Conservation (phyloP, 2,797 vertebrate species). For the Hoplostethus mediterraneus region DNA sequence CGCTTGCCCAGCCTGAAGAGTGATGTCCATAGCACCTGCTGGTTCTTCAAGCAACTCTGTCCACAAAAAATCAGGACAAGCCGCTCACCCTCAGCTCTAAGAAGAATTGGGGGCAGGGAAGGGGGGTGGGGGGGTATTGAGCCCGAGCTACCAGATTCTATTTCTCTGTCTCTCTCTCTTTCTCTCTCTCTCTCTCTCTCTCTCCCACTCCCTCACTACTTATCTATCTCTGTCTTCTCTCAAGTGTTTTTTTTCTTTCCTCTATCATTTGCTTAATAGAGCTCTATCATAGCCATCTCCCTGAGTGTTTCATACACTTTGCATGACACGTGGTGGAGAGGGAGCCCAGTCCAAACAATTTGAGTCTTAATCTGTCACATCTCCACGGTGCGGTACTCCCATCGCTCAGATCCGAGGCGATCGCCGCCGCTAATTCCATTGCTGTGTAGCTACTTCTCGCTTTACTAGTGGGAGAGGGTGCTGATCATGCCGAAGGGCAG, state of each 20-base stretch:
- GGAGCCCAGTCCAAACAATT: conserved; percentile 83
- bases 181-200: conserved; percentile 76
- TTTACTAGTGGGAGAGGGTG: conserved; percentile 64
- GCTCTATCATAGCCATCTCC: conserved; percentile 81
- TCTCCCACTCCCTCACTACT: conserved; percentile 72
- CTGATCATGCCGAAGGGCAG: conserved; percentile 68
- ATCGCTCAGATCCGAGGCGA: conserved; percentile 82
- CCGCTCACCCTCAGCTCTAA: conserved; percentile 87
- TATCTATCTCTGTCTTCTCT: conserved; percentile 82
- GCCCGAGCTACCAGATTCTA: conserved; percentile 85
- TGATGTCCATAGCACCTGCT: conserved; percentile 89
- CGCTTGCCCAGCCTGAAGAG: conserved; percentile 88
- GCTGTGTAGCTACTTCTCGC: conserved; percentile 78
- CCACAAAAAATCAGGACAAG: conserved; percentile 88
- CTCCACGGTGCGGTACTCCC: conserved; percentile 76
- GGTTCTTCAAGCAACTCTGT: conserved; percentile 91
- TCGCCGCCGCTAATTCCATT: conserved; percentile 76
- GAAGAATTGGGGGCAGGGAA: conserved; percentile 82
- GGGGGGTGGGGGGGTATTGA: conserved; percentile 80
- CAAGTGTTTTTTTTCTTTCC: conserved; percentile 65
- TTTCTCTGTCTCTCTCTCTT: conserved; percentile 83
- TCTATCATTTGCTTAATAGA: conserved; percentile 85
- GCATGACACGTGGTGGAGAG: conserved; percentile 88
- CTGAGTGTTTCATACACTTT: conserved; percentile 83
- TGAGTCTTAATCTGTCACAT: conserved; percentile 83